Evolutionary conservation across 2,113 vertebrate species (phyloP), one percentile per base, ranked within the genome.

Genomic region (Uropsilus gracilis): DNA sequence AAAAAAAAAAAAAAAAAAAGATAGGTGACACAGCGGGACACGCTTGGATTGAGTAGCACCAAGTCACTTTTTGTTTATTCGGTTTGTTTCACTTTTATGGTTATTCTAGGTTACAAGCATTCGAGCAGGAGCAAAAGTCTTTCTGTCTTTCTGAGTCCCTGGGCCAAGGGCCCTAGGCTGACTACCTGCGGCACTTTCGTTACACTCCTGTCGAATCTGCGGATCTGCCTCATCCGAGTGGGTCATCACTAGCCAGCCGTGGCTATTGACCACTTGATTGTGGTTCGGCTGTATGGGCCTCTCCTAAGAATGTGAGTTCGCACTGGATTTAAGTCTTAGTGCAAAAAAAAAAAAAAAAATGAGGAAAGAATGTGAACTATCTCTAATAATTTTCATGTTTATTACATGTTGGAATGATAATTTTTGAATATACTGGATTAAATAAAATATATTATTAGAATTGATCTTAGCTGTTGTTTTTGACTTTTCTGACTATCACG

Each of bases 391-490:
- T 88, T 94, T 78, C 66, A 78, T 64, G 73, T 42, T 44, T 61
- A 69, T 55, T 44, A 68, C 24, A 68, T 53, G 55, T 39, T 53
- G 37, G 44, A 77, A 86, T 66, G 76, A 92, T 63, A 78, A 55
- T 84, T 91, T 88, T 95, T 94, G 44, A 39, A 82, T 61, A 82
- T 18, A 46, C 0, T 34, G 39, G 48, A 32, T 95, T 92, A 94
- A 96, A 94, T 95, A 92, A 96, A 90, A 88, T 81, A 34, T 46
- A 81, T 57, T 81, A 57, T 48, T 64, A 94, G 64, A 80, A 91
- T 59, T 88, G 18, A 89, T 37, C 78, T 78, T 59, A 82, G 42
- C 48, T 50, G 16, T 73, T 91, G 69, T 55, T n/a, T 44, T 77
- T 66, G 84, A 14, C 57, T 86, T 87, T 82, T 91, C 80, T 84